A percentile compares a stretch with the other conserved stretches of the same genome.
Conservation (phyloP, 2,888 invertebrate genomes). For the Dryococelus australis region DNA sequence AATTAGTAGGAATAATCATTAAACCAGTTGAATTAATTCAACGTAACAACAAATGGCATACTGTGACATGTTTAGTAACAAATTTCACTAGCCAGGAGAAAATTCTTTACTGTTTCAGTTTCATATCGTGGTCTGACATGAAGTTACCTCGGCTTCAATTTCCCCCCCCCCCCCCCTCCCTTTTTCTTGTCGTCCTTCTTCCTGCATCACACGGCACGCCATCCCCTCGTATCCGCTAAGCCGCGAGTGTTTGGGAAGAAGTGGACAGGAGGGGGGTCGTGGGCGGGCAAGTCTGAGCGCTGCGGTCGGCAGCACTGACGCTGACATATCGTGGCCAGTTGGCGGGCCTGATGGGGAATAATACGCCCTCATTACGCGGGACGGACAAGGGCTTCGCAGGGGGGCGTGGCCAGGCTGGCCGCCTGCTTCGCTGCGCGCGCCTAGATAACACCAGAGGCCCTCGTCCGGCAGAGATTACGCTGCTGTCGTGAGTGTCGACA, state of each 20-base stretch:
- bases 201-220: background rate
- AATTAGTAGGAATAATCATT: too few relatives aligned
- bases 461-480: too few relatives aligned
- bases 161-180: too few relatives aligned
- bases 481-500: background rate
- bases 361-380: background rate
- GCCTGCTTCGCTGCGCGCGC: background rate
- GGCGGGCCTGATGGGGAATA: constrained; percentile 21
- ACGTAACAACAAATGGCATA: too few relatives aligned
- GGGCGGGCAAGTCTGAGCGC: background rate
- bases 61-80: too few relatives aligned
- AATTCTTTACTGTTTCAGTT: too few relatives aligned
- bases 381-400: background rate
- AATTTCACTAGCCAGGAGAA: too few relatives aligned
- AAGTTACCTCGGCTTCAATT: too few relatives aligned
- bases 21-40: too few relatives aligned
- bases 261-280: background rate
- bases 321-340: constrained; percentile 19
- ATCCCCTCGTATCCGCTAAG: background rate
- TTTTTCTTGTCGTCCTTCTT: too few relatives aligned
- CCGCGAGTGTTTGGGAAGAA: background rate
- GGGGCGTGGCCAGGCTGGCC: background rate
- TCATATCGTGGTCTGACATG: too few relatives aligned
- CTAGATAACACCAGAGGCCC: too few relatives aligned
- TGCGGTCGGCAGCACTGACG: constrained; percentile 24